Conservation (phyloP, 2,888 invertebrate genomes). For the Odontomyia ornata region DNA sequence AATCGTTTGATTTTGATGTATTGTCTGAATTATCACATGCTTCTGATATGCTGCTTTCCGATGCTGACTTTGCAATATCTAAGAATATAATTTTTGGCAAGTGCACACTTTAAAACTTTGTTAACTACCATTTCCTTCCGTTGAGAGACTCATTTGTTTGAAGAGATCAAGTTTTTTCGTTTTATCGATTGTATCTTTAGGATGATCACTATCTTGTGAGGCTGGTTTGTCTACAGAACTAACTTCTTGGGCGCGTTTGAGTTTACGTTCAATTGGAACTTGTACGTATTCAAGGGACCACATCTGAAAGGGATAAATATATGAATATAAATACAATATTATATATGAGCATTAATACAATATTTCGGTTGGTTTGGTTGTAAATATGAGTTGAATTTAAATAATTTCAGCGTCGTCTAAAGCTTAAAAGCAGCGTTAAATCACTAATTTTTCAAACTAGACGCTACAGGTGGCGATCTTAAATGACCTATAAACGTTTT, state of each 20-base stretch:
- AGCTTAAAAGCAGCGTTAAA: too few species aligned
- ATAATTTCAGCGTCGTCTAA: too few species aligned
- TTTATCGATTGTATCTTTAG: constrained; percentile 56
- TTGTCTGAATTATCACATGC: constrained; percentile 77
- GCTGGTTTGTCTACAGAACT: constrained; percentile 66
- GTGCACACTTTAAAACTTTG: too few species aligned
- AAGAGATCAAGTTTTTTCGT: constrained; percentile 68
- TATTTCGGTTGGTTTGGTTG: too few species aligned
- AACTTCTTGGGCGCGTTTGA: constrained; percentile 64
- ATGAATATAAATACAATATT: background rate
- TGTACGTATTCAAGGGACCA: constrained; percentile 96
- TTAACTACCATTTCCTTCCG: constrained; percentile 69
- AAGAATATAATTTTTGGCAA: background rate
- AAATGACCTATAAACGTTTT: too few species aligned
- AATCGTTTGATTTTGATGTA: constrained; percentile 73
- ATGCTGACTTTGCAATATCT: constrained; percentile 82
- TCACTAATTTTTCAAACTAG: too few species aligned
- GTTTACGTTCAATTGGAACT: constrained; percentile 69
- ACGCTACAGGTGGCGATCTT: too few species aligned
- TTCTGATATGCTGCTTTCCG: constrained; percentile 87
- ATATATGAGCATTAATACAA: background rate
- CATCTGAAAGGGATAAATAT: constrained; percentile 71
- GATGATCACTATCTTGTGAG: constrained; percentile 54
- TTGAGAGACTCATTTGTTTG: constrained; percentile 82
- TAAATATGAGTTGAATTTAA: too few species aligned